phyloP scores from a whole-genome alignment of 1,140 invertebrate species.

The Lerema accius region DNA sequence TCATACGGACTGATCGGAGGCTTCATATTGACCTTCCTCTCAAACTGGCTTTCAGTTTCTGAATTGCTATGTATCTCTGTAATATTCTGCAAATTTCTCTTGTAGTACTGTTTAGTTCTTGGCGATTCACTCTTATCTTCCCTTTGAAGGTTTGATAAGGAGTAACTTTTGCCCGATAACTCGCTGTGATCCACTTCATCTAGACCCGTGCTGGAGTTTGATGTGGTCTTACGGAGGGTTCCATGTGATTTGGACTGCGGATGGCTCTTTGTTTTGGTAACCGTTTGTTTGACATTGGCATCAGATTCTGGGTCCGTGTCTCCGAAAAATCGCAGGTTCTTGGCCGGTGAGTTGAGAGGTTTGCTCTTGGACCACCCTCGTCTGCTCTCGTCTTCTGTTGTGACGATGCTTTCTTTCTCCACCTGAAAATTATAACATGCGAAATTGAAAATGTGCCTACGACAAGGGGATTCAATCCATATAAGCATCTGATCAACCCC shows the following conservation, averaged over 20 bases:
- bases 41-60: constrained; percentile 70
- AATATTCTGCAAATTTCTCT: constrained; percentile 83
- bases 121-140: constrained; percentile 63
- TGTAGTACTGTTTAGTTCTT: constrained; percentile 67
- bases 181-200: constrained; percentile 73
- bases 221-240: constrained; percentile 66
- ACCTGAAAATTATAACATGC: constrained; percentile 45
- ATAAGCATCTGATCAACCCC: no score
- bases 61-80: constrained; percentile 82
- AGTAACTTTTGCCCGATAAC: constrained; percentile 71
- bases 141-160: constrained; percentile 71
- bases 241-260: constrained; percentile 51
- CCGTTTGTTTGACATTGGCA: constrained; percentile 72
- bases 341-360: constrained; percentile 77
- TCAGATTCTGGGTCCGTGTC: constrained; percentile 90
- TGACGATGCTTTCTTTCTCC: constrained; percentile 72
- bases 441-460: no score
- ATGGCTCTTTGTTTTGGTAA: constrained; percentile 59
- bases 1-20: constrained; percentile 79
- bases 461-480: no score
- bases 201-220: constrained; percentile 73
- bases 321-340: constrained; percentile 91
- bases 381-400: constrained; percentile 76
- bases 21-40: constrained; percentile 57
- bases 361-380: constrained; percentile 73